These are phyloP conservation scores for Hirundo rustica DNA, from an alignment of 2,797 vertebrate genomes.

Conservation along the genomic window DNA sequence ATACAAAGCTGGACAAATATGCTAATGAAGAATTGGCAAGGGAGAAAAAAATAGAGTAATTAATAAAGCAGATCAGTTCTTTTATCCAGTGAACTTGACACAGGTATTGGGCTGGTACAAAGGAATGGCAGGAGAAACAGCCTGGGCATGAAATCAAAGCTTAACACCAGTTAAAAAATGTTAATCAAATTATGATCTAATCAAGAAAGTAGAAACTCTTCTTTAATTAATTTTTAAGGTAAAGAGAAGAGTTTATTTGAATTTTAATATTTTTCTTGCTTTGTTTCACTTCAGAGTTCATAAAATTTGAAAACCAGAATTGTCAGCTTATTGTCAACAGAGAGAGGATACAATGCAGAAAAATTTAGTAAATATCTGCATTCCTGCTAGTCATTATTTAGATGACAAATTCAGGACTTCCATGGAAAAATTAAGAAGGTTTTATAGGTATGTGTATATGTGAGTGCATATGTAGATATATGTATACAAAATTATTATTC, in stretches of 20 bases:
- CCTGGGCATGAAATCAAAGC: neutral
- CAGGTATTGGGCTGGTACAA: neutral
- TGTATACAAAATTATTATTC: neutral
- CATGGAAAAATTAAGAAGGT: neutral
- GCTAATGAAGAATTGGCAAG: neutral
- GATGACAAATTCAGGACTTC: neutral
- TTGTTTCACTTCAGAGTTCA: neutral
- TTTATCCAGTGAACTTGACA: neutral
- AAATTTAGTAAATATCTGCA: neutral
- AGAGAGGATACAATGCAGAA: neutral
- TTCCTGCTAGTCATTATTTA: neutral
- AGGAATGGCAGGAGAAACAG: neutral
- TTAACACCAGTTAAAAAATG: neutral
- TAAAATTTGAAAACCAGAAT: neutral
- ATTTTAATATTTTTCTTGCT: neutral
- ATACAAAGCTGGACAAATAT: neutral
- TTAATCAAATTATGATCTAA: neutral
- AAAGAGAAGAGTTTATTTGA: neutral
- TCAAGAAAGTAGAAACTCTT: neutral
- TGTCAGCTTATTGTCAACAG: neutral
- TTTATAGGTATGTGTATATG: neutral
- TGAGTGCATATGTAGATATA: neutral
- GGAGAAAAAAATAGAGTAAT: accelerated
- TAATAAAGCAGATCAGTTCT: neutral
- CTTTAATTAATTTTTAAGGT: neutral